These are phyloP conservation scores for Pseudotriccus pelzelni DNA, from an alignment of 2,797 vertebrate species.

Conservation along the genomic window DNA sequence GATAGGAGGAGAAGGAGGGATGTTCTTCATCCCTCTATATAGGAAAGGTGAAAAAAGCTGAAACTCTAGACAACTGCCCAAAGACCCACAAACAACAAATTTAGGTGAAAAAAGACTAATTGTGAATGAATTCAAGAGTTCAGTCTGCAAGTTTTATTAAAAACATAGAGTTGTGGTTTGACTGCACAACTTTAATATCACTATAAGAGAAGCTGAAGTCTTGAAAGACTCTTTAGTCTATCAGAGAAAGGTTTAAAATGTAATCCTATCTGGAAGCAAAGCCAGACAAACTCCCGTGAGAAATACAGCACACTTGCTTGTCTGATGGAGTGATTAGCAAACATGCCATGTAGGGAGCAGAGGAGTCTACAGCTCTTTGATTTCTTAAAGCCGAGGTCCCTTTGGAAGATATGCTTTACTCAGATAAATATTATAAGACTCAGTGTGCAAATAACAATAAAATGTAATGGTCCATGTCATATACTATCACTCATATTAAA, in stretches of 20 bases:
- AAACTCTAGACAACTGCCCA: neutral
- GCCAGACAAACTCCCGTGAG: neutral
- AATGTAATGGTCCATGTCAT: neutral
- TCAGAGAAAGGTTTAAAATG: neutral
- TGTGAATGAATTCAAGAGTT: neutral
- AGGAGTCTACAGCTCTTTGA: neutral
- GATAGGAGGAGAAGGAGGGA: neutral
- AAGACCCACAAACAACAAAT: neutral
- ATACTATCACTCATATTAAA: neutral
- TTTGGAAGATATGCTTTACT: neutral
- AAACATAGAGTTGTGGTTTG: neutral
- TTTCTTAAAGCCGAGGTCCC: neutral
- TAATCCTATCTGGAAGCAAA: neutral
- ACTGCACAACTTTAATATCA: neutral
- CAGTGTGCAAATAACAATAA: neutral
- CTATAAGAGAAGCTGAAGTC: neutral
- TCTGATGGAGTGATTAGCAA: neutral
- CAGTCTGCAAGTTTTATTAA: neutral
- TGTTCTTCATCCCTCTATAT: neutral
- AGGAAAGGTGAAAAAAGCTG: neutral
- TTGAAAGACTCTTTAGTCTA: neutral
- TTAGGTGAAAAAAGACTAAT: neutral
- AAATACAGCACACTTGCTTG: neutral
- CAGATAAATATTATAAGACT: neutral
- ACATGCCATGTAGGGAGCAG: neutral